Conservation (phyloP, 30 jellyfish, hydroid and myxozoan genomes). For the Catostylus mosaicus region DNA sequence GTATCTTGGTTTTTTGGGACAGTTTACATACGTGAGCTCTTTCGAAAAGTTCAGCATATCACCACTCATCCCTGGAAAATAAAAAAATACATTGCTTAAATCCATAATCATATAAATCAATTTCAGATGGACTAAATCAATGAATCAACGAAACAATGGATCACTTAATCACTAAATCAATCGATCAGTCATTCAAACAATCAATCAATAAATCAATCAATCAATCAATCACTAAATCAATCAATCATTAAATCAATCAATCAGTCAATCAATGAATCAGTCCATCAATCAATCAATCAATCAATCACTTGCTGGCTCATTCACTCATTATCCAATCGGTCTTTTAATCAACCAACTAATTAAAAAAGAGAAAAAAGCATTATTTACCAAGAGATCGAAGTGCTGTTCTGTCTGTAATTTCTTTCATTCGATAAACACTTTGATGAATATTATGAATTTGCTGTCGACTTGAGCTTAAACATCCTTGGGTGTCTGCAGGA, state of each 20-base stretch:
- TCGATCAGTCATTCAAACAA: not conserved
- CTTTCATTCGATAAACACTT: conserved; percentile 72
- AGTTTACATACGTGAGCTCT: conserved; percentile 68
- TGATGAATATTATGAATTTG: conserved; percentile 73
- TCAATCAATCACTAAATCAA: not conserved
- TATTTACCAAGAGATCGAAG: conserved; percentile 76
- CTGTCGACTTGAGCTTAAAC: conserved; percentile 78
- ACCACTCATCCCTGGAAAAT: conserved; percentile 78
- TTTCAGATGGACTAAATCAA: not conserved
- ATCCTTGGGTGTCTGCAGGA: conserved; percentile 92
- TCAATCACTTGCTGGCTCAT: not conserved
- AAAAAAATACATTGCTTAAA: not conserved
- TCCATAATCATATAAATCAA: not conserved
- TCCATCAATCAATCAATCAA: conserved; percentile 5
- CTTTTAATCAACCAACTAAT: not conserved
- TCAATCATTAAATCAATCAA: not conserved
- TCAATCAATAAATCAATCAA: not conserved
- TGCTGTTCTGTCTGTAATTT: conserved; percentile 71
- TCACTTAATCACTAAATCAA: not conserved
- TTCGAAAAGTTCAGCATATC: conserved; percentile 82
- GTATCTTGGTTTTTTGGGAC: not conserved
- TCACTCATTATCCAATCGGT: not conserved
- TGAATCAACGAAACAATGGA: not conserved
- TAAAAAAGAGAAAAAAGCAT: not conserved
- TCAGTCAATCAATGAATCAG: not conserved